Evolutionary conservation across 2,888 invertebrate species (phyloP), one percentile per base, ranked within the genome.

Genomic region (Lasiommata megera): DNA sequence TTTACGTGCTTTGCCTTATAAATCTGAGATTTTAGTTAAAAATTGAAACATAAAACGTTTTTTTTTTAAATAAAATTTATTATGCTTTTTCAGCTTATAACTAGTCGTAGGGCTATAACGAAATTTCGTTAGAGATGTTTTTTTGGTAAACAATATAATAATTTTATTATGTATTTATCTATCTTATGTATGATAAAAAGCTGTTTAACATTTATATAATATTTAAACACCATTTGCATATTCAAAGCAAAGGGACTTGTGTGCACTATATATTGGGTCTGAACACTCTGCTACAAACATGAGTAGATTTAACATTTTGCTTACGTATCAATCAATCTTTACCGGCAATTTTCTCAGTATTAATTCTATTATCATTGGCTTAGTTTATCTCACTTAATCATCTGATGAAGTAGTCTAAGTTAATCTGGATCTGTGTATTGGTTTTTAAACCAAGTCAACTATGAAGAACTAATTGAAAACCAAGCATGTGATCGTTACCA

Each of bases 31-130:
- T n/a, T n/a, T n/a, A n/a, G n/a, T n/a, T n/a, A n/a, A n/a, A 31
- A 5, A 16, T 7, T 29, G 6, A 46, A 16, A n/a, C n/a, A n/a
- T 9, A 28, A 11, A 29, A 5, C 0, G 6, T 6, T 29, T 29
- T 6, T 14, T 41, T 59, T 54, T n/a, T 43, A 68, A 72, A 74
- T 75, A 64, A 61, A 69, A 68, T 79, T 78, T 79, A 79, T 74
- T 79, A 72, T 73, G 56, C 64, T 70, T 76, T n/a, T 64, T 65
- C 66, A 65, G 63, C 75, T 74, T 65, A 61, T 58, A 59, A 67
- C 73, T 69, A 74, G 73, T 71, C 71, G 70, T 75, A 76, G 68
- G 69, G 72, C 61, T 65, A 56, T 51, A 61, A 62, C 47, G 16
- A 55, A 55, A 58, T 46, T 52, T 58, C 43, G 52, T 58, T 58